Conservation (phyloP, 2,797 vertebrate genomes). For the Odontamblyopus lacepedii region DNA sequence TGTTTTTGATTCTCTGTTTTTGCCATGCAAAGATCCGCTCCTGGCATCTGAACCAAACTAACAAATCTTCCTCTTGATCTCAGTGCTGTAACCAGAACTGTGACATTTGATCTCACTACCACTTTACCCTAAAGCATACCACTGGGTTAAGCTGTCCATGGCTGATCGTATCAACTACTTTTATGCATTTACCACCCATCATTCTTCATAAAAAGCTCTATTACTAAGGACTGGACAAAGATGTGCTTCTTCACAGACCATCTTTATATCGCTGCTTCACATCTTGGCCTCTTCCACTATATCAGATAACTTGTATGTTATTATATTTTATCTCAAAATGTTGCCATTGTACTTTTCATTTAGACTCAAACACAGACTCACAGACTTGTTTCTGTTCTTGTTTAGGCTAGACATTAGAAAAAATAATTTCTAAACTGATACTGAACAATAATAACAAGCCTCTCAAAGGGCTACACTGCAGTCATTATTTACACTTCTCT, state of each 20-base stretch:
- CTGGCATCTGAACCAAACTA: slow-evolving; percentile 45
- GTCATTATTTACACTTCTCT: background rate
- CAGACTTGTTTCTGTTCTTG: too few species aligned
- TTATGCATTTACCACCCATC: too few species aligned
- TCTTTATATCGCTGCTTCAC: background rate
- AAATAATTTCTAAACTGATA: background rate
- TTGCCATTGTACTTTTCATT: background rate
- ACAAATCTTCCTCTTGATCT: slow-evolving; percentile 36
- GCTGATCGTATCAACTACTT: background rate
- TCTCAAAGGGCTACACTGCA: background rate
- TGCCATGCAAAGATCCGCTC: slow-evolving; percentile 44
- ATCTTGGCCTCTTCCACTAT: background rate
- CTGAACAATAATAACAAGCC: background rate
- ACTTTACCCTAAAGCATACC: slow-evolving; percentile 8
- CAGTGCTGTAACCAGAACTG: background rate
- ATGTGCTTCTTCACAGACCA: too few species aligned
- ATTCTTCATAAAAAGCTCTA: background rate
- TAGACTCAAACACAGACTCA: background rate
- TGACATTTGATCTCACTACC: background rate
- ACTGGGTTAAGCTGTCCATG: too few species aligned
- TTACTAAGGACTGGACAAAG: too few species aligned
- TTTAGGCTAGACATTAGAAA: background rate
- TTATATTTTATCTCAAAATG: background rate
- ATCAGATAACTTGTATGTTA: too few species aligned
- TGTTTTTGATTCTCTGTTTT: slow-evolving; percentile 60